Conservation (phyloP, 1,140 invertebrate species). For the Microplitis mediator region DNA sequence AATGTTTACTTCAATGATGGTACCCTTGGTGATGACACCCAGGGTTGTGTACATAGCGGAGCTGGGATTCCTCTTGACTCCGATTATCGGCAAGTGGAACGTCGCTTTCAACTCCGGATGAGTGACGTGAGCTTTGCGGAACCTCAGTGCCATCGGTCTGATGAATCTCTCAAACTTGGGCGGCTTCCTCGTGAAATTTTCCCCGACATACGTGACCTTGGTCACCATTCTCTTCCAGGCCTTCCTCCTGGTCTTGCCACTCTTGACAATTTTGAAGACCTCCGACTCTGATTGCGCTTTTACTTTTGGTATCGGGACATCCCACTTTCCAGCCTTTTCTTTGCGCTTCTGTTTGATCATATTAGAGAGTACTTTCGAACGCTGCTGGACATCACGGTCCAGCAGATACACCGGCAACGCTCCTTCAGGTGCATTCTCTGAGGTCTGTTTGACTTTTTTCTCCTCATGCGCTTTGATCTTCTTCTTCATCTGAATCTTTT, state of each 20-base stretch:
- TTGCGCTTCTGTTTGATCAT: constrained; percentile 99
- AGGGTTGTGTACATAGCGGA: constrained; percentile 96
- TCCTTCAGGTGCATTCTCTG: constrained; percentile 83
- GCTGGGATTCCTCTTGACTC: constrained; percentile 99
- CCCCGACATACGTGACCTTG: constrained; percentile 97
- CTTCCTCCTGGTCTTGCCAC: constrained; percentile 94
- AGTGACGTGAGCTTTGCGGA: constrained; percentile 97
- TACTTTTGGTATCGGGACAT: constrained; percentile 99
- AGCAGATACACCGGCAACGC: constrained; percentile 95
- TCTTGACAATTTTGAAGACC: constrained; percentile 94
- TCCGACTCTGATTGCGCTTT: constrained; percentile 96
- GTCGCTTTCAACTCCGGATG: constrained; percentile 99
- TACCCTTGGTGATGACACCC: constrained; percentile 99
- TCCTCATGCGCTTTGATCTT: constrained; percentile 93
- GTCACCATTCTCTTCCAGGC: constrained; percentile 99
- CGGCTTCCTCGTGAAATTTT: constrained; percentile 98
- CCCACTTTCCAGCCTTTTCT: constrained; percentile 99
- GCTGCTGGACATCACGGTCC: constrained; percentile 92
- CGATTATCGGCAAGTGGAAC: constrained; percentile 97
- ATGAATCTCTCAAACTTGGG: constrained; percentile 99
- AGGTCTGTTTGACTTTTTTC: constrained; percentile 85
- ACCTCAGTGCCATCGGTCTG: constrained; percentile 94
- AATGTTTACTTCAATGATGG: constrained; percentile 97
- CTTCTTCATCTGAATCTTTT: constrained; percentile 99
- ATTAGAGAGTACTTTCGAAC: constrained; percentile 96